Evolutionary conservation across 2,797 vertebrate genomes (phyloP), one percentile per base, ranked within the genome.

Genomic region (Takifugu rubripes): DNA sequence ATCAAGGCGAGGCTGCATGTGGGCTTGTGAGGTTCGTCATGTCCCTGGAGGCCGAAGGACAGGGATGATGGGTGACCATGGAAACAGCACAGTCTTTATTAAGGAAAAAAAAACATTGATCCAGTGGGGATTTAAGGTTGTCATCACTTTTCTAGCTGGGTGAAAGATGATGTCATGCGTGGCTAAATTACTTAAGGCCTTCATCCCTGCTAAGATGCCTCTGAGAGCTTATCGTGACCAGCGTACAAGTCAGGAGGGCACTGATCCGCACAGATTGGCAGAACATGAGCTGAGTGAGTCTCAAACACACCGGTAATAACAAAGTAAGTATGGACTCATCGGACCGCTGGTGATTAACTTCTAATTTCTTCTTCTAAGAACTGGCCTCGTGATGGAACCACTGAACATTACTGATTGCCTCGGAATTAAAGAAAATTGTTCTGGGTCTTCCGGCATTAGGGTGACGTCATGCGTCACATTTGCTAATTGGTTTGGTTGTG

Each of bases 151-250:
- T 72, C 54, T 50, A 45, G 64, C 61, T 49, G 62, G 75, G 79
- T 79, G 83, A 82, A 79, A 74, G 76, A 78, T 82, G 84, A 88
- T 87, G 86, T 88, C 84, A 87, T 67, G 65, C 77, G 61, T 59
- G 73, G 68, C 68, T 80, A 60, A 78, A 82, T 66, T 84, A 79
- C 78, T 80, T 77, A 74, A 81, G 72, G 74, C 62, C 68, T 68
- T 74, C 73, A 79, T 79, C 72, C 65, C 52, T 68, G 17, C 66
- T 69, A 64, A 67, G 75, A 81, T 56, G 66, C 68, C 52, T 74
- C 52, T 63, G 61, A 68, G 52, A 74, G 63, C 78, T 81, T 66
- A 62, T 69, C 48, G 51, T 58, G 59, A 61, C 64, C 29, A 17
- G 59, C 21, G 4, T n/a, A 50, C 8, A 8, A 72, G 76, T 82